Conservation (phyloP, 2,113 vertebrate genomes). For the Hipposideros armiger region DNA sequence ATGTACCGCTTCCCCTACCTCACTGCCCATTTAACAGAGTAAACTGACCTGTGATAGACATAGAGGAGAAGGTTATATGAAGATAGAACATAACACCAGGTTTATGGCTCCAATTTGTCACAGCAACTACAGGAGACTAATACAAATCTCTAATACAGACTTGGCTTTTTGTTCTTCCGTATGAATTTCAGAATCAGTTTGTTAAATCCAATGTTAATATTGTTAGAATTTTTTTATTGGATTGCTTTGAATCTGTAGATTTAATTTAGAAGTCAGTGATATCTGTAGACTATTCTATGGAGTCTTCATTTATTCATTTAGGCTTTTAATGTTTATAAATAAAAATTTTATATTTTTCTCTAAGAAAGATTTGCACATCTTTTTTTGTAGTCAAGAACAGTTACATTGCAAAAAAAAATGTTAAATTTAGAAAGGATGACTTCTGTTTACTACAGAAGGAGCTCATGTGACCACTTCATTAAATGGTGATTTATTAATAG, state of each 20-base stretch:
- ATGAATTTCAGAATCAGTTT: slow-evolving; percentile 24
- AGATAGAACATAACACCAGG: neutral
- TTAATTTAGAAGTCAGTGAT: slow-evolving; percentile 1
- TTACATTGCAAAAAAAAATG: neutral
- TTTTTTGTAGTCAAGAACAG: neutral
- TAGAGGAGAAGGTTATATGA: neutral
- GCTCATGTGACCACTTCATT: neutral
- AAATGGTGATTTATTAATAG: neutral
- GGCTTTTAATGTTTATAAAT: neutral
- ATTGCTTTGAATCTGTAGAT: neutral
- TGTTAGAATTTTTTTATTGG: neutral
- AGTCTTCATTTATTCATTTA: slow-evolving; percentile 11
- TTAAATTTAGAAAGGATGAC: neutral
- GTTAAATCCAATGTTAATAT: slow-evolving; percentile 24
- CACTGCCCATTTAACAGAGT: neutral
- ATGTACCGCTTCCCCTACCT: accelerated
- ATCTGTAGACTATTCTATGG: neutral
- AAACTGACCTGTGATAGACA: neutral
- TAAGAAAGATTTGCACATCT: neutral
- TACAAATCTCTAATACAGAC: neutral
- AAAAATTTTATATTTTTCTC: slow-evolving; percentile 19
- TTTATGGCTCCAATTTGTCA: neutral
- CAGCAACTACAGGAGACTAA: neutral
- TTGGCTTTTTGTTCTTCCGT: neutral
- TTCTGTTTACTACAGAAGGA: neutral